Percentiles rank a stretch among this genome's conserved stretches.
These are phyloP conservation scores for Drosophila paracracens DNA, from an alignment of 2,888 invertebrate species.

Conservation along the genomic window DNA sequence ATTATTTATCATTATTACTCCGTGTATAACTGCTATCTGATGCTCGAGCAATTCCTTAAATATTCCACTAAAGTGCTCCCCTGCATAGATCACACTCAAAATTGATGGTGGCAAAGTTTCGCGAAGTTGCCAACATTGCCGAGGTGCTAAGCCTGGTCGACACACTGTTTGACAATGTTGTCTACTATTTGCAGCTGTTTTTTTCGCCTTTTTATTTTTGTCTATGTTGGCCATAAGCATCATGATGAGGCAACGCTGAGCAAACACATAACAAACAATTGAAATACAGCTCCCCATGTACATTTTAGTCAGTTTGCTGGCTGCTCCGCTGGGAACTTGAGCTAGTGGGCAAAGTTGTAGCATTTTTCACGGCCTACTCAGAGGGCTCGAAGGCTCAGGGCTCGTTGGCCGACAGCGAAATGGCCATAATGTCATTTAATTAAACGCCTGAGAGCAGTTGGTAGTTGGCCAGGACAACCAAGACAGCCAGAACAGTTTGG, in stretches of 20 bases:
- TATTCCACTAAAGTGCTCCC: neutral
- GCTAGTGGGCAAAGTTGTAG: conserved; percentile 48
- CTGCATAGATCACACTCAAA: conserved; percentile 32
- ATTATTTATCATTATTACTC: neutral
- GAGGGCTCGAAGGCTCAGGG: conserved; percentile 12
- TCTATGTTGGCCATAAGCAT: conserved; percentile 33
- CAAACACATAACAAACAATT: conserved; percentile 58
- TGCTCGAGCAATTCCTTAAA: neutral
- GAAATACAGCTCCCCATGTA: conserved; percentile 73
- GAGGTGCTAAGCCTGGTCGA: conserved; percentile 47
- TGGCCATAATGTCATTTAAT: conserved; percentile 81
- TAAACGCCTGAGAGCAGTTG: conserved; percentile 80
- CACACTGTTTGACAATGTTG: conserved; percentile 44
- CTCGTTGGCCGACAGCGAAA: conserved; percentile 50
- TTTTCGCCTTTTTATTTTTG: neutral
- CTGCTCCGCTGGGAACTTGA: neutral
- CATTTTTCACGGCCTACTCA: conserved; percentile 70
- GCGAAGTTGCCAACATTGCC: conserved; percentile 15
- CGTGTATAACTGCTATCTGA: neutral
- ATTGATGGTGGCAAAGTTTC: conserved; percentile 39
- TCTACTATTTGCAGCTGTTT: neutral
- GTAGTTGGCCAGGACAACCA: conserved; percentile 31
- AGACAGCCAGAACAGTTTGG: conserved; percentile 5
- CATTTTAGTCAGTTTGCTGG: conserved; percentile 51
- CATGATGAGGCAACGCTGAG: conserved; percentile 35